Evolutionary conservation across 2,797 vertebrate species (phyloP).

Genomic region (Neostethus bicornis): DNA sequence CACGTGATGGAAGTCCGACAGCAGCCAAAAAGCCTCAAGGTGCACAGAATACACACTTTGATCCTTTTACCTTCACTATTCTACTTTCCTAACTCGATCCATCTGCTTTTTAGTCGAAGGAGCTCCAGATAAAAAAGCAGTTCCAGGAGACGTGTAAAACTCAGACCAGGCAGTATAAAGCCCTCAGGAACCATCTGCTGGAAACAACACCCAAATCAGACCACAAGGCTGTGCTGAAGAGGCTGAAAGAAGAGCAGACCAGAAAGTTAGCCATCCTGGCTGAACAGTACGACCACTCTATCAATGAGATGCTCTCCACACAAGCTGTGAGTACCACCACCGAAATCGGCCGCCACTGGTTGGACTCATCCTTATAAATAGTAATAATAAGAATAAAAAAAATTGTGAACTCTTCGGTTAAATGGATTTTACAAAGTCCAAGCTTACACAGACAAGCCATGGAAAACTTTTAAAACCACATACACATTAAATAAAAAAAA

Average conservation of each 20-base stretch:
- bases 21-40: conserved; percentile 96
- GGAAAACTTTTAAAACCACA: no score
- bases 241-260: conserved; percentile 95
- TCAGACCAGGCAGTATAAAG: conserved; percentile 98
- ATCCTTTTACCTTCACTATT: neutral
- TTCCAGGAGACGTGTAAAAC: conserved; percentile 99
- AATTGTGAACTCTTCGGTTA: no score
- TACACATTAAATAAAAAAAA: no score
- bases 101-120: conserved; percentile 85
- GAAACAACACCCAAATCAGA: conserved; percentile 96
- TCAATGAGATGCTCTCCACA: conserved; percentile 99
- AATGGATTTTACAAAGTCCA: no score
- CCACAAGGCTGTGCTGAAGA: conserved; percentile 97
- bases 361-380: no score
- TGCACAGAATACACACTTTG: conserved; percentile 44
- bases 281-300: conserved; percentile 97
- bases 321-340: conserved; percentile 93
- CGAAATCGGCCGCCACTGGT: no score
- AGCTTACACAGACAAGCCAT: no score
- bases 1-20: conserved; percentile 98
- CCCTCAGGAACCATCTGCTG: conserved; percentile 94
- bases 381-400: no score
- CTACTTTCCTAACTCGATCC: neutral
- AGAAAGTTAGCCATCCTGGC: conserved; percentile 92
- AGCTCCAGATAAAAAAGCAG: conserved; percentile 99